Base-by-base conservation (phyloP, 2,888 invertebrate genomes). In the Lepas anatifera region DNA sequence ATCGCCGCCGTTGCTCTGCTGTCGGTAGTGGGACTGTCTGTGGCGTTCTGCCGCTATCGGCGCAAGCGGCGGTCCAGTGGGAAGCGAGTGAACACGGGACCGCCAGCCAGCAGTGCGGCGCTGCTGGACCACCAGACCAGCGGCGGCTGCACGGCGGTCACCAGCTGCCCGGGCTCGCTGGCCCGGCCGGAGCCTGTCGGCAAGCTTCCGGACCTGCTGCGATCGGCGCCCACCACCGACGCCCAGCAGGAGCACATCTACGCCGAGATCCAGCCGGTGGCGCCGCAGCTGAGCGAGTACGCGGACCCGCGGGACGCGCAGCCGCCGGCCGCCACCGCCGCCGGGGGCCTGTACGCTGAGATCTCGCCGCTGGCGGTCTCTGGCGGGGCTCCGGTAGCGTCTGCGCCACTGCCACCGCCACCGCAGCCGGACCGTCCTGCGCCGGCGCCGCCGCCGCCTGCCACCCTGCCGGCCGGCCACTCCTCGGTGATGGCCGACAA, bases 321-420 rank as follows among this genome's bases (percentile, higher is more conserved):
- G 32, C 58, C 18, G 18, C 2, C 27, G 29, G 52, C 22, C n/a
- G 69, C 58, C 22, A 29, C 67, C 27, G 16, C 29, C 25, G 27
- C 25, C 22, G 16, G 13, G 32, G 43, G 39, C 4, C 22, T 11
- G 35, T 68, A 70, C 18, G 64, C 52, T 46, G 64, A 35, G 27
- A 70, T 32, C 67, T 22, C 39, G 39, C 63, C 39, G 50, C 67
- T 70, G 67, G 66, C 46, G 22, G 58, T 25, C 16, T 35, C 18
- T 25, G 35, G 25, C n/a, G 39, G 25, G 64, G 16, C 41, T 22
- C 16, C 41, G 6, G 25, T n/a, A n/a, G n/a, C 68, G n/a, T 4
- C 16, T n/a, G 35, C 69, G 13, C 39, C 63, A 8, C 64, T 41
- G 41, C 66, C 41, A 25, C 67, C 58, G 22, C 43, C 64, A 25